Evolutionary conservation across 1,140 invertebrate genomes (phyloP).

Genomic region (Gryon sp.): DNA sequence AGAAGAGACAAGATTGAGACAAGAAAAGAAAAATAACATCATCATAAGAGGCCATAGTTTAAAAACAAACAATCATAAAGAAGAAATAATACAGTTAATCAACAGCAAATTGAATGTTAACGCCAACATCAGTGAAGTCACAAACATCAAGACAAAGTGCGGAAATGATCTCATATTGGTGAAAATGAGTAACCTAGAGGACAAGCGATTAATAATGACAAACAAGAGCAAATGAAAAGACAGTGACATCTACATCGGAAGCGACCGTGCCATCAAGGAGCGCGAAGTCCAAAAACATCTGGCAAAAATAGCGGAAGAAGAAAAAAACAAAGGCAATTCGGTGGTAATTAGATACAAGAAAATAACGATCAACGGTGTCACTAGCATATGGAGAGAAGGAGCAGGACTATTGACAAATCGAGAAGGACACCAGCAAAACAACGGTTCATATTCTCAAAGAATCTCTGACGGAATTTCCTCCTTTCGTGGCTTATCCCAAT

Average conservation of each 20-base stretch:
- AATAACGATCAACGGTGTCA: neutral
- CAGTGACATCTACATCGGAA: neutral
- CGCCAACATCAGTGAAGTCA: neutral
- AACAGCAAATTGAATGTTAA: neutral
- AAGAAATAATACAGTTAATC: neutral
- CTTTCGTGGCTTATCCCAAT: no score
- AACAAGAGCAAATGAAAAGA: neutral
- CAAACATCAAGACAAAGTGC: neutral
- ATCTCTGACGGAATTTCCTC: no score
- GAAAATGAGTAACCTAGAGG: neutral
- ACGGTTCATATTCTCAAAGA: no score
- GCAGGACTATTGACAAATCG: no score
- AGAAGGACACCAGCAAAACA: no score
- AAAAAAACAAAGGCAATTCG: neutral
- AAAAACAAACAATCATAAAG: neutral
- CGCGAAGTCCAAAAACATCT: neutral
- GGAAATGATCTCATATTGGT: neutral
- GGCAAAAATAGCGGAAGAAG: neutral
- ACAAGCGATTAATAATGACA: neutral
- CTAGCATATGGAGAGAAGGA: neutral
- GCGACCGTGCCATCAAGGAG: neutral
- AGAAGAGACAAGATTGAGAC: neutral
- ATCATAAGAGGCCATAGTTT: neutral
- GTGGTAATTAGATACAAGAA: constrained; percentile 2
- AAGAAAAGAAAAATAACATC: neutral